Evolutionary conservation across 1,140 invertebrate species (phyloP), one percentile per base, ranked within the genome.

Genomic region (Caenorhabditis latens): DNA sequence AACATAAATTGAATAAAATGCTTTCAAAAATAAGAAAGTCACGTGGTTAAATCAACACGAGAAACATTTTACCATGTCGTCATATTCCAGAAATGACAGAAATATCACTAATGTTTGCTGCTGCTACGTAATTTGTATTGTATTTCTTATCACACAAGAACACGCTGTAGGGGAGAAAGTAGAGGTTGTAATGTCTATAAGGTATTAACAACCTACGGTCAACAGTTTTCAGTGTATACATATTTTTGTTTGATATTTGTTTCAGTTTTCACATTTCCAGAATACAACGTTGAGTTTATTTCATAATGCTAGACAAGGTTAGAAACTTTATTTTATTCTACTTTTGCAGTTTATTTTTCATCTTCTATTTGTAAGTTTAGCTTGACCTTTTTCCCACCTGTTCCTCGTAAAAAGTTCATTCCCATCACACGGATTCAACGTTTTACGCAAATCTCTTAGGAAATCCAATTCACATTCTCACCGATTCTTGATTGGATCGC

Each of bases 71-170:
- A 8, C n/a, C 13, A 11, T 5, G n/a, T 3, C n/a, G 8, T 63
- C 61, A 21, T 21, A 21, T 63, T 63, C 61, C 61, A 63, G 61
- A 63, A 40, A 9, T 6, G 14, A 11, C 19, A 50, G 42, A 50
- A 19, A 21, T 24, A 79, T 79, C n/a, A 16, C 14, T 24, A 79
- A 50, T 79, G 71, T 79, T 79, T 50, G 71, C 71, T 79, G 65
- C 65, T 43, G 46, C 40, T 79, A 46, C 40, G 71, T n/a, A 79
- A 79, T 21, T 50, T 79, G 71, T 13, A 50, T 79, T 50, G 14
- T 53, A 79, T 46, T 79, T 43, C 71, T 53, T 24, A 50, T 53
- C 43, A 48, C 14, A 79, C n/a, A 71, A 32, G 65, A 79, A 24
- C 71, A 79, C 71, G 13, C 9, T 50, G 46, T 79, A 43, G 43